A percentile compares a stretch with the other conserved stretches of the same genome.
phyloP scores from a whole-genome alignment of 2,113 vertebrate genomes.

The Bubalus kerabau region DNA sequence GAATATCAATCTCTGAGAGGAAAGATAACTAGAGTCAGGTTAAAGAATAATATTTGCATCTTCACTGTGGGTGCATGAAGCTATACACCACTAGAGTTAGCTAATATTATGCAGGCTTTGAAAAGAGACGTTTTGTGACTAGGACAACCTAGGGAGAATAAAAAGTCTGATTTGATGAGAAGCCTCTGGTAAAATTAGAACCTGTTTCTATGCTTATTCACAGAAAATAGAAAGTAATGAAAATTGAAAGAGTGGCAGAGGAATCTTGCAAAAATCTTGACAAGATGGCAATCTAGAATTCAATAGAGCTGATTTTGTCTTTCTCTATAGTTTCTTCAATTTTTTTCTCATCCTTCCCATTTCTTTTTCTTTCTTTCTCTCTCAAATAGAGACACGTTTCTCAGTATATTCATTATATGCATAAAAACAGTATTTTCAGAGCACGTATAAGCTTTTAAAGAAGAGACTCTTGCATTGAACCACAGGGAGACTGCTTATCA shows the following conservation, averaged over 20 bases:
- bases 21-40: conserved; percentile 74
- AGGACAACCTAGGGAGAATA: conserved; percentile 76
- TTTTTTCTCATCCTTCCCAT: conserved; percentile 32
- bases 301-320: conserved; percentile 54
- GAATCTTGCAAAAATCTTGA: conserved; percentile 74
- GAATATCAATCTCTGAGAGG: conserved; percentile 71
- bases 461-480: background rate
- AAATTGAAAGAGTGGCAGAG: conserved; percentile 76
- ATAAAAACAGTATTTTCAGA: conserved; percentile 16
- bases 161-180: conserved; percentile 78
- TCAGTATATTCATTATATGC: conserved; percentile 28
- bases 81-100: conserved; percentile 74
- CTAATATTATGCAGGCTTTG: conserved; percentile 81
- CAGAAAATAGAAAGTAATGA: conserved; percentile 79
- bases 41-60: conserved; percentile 78
- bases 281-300: conserved; percentile 66
- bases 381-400: background rate
- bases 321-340: conserved; percentile 54
- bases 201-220: conserved; percentile 76
- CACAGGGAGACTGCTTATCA: background rate
- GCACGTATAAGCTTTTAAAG: background rate
- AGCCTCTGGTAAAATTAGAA: conserved; percentile 82
- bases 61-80: conserved; percentile 77
- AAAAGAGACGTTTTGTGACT: conserved; percentile 74
- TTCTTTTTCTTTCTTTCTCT: conserved; percentile 32